Evolutionary conservation across 2,797 vertebrate genomes (phyloP).

Genomic region (Rousettus madagascariensis): DNA sequence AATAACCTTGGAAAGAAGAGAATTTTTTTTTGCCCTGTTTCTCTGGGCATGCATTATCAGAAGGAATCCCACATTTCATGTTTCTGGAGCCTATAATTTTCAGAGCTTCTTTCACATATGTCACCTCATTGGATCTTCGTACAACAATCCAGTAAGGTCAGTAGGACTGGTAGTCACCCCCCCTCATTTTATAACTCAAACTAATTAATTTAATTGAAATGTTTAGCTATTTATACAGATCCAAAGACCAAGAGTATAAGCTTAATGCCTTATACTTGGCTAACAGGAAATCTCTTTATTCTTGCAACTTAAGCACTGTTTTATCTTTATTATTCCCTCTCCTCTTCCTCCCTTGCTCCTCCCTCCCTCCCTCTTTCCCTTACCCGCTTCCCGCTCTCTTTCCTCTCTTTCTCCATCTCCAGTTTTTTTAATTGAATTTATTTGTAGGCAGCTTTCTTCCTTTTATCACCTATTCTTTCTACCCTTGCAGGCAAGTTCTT

Average conservation of each 20-base stretch:
- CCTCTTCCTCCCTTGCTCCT: not conserved
- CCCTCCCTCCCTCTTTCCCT: not conserved
- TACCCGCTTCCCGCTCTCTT: not conserved
- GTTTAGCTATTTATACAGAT: slow-evolving; percentile 29
- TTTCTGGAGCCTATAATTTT: not conserved
- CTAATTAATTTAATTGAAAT: not conserved
- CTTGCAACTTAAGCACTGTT: not conserved
- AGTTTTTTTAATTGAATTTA: not conserved
- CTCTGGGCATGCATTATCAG: not conserved
- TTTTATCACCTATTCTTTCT: not conserved
- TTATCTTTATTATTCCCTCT: not conserved
- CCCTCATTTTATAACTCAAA: not conserved
- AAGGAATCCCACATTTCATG: slow-evolving; percentile 6
- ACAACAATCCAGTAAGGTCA: not conserved
- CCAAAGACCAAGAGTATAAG: not conserved
- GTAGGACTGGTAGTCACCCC: not conserved
- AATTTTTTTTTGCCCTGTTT: not conserved
- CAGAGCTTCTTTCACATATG: slow-evolving; percentile 10
- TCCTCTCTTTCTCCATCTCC: not conserved
- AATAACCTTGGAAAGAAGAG: not conserved
- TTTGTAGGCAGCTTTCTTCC: not conserved
- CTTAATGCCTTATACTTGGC: not conserved
- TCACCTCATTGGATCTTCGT: not conserved
- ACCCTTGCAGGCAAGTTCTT: not conserved
- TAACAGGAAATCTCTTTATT: not conserved